Evolutionary conservation across 2,888 invertebrate genomes (phyloP), one percentile per base, ranked within the genome.

Genomic region (Macaria notata): DNA sequence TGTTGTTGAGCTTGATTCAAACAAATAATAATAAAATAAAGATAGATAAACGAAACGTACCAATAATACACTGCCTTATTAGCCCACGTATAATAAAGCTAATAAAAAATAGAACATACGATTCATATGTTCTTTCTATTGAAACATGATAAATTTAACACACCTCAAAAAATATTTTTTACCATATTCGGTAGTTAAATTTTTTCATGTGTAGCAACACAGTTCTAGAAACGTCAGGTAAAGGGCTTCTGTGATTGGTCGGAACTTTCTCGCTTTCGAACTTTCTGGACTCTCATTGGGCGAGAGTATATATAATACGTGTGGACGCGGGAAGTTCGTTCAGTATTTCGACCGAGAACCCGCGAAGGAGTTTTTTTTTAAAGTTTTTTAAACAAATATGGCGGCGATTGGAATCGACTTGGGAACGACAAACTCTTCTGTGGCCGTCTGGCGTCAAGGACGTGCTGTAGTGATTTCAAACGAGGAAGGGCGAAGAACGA

Each of bases 401-500:
- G 83, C 76, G 49, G 83, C 80, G 5, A 72, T 88, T 1, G 88
- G 87, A 0, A 86, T 88, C 6, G 87, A 88, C 71, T 79, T 88
- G 52, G 88, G 88, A 4, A 86, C 85, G 1, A 76, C 84, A 31
- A 78, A 73, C 63, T 80, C 79, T 30, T 85, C 87, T 69, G 85
- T 81, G 43, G 86, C 86, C 3, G 78, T 86, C n/a, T 87, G 83
- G 82, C 72, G 71, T 7, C 60, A 84, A 33, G 81, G 81, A 0
- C 60, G 53, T 54, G 79, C 81, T 0, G 82, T 87, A 75, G 81
- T 87, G 63, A 86, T 88, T 31, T 65, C 77, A 29, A 86, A 88
- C 38, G 83, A 81, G 7, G 76, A 81, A 45, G 88, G 87, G 3
- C 83, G 81, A 19, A 62, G 74, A 36, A 82, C 78, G 1, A 88